Evolutionary conservation across 23 tunicate species (phyloP).

Genomic region (Clavelina lepadiformis): DNA sequence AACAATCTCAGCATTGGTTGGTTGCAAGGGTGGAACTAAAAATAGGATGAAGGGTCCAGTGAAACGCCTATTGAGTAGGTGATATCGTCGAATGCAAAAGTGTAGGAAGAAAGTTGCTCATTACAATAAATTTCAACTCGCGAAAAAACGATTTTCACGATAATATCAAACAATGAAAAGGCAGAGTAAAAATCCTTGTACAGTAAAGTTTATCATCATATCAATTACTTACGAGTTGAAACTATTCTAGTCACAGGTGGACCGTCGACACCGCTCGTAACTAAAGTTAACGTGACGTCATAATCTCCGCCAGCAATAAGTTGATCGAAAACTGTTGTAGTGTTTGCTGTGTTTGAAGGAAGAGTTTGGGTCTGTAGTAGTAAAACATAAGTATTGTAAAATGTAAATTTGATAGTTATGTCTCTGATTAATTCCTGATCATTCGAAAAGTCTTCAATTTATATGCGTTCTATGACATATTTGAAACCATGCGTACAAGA

Average conservation of each 20-base stretch:
- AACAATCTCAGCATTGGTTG: neutral
- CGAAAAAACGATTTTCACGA: too few relatives aligned
- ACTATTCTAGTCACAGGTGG: neutral
- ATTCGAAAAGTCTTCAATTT: too few relatives aligned
- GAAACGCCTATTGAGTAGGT: too few relatives aligned
- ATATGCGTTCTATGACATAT: too few relatives aligned
- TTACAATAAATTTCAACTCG: too few relatives aligned
- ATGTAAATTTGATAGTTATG: neutral
- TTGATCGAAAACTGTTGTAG: neutral
- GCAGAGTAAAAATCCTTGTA: too few relatives aligned
- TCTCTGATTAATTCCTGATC: too few relatives aligned
- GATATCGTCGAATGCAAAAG: too few relatives aligned
- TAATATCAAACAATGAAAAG: too few relatives aligned
- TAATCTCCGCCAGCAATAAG: neutral
- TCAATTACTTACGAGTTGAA: slow-evolving; percentile 4
- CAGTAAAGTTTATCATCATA: neutral
- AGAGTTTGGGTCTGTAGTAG: neutral
- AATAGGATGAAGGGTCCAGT: too few relatives aligned
- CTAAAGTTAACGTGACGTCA: slow-evolving; percentile 6
- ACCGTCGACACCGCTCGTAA: slow-evolving; percentile 6
- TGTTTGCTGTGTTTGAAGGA: neutral
- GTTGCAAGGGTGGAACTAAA: slow-evolving; percentile 29
- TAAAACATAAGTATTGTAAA: neutral
- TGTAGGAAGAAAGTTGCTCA: too few relatives aligned
- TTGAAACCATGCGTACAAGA: too few relatives aligned